phyloP scores from a whole-genome alignment of 2,888 invertebrate species.

The Pyrrhia umbra region DNA sequence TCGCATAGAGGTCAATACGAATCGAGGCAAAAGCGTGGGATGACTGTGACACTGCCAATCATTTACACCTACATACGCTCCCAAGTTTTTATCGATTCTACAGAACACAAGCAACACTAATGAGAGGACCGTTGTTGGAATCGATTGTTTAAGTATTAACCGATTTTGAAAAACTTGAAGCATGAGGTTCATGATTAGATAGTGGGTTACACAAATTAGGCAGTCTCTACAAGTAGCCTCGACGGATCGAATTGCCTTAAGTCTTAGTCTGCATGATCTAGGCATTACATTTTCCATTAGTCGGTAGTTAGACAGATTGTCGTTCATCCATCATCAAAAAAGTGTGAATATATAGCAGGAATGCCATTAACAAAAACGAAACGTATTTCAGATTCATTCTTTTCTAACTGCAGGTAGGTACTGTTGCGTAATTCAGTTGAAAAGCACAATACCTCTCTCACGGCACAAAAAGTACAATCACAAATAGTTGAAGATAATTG shows the following conservation, averaged over 20 bases:
- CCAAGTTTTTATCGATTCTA: slow-evolving; percentile 64
- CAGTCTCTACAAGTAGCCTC: too few species aligned
- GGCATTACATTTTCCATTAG: too few species aligned
- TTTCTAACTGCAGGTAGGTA: slow-evolving; percentile 66
- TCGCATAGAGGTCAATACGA: slow-evolving; percentile 75
- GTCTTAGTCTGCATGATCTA: too few species aligned
- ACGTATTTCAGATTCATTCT: slow-evolving; percentile 36
- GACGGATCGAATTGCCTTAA: too few species aligned
- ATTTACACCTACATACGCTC: slow-evolving; percentile 64
- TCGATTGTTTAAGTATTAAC: slow-evolving; percentile 57
- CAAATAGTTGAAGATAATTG: slow-evolving; percentile 43
- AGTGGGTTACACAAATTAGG: too few species aligned
- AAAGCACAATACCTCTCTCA: slow-evolving; percentile 49
- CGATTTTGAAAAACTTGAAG: background rate
- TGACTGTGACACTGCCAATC: slow-evolving; percentile 70
- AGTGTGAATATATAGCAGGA: too few species aligned
- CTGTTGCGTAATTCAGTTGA: slow-evolving; percentile 63
- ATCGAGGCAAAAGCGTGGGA: slow-evolving; percentile 81
- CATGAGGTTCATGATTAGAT: background rate
- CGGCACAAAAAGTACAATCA: slow-evolving; percentile 43
- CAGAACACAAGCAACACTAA: slow-evolving; percentile 64
- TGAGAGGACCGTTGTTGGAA: slow-evolving; percentile 62
- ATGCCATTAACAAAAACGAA: too few species aligned
- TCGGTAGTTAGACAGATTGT: too few species aligned
- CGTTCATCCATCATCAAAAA: too few species aligned